Evolutionary conservation across 2,113 vertebrate species (phyloP), one percentile per base, ranked within the genome.

Genomic region (Corythaixoides concolor): DNA sequence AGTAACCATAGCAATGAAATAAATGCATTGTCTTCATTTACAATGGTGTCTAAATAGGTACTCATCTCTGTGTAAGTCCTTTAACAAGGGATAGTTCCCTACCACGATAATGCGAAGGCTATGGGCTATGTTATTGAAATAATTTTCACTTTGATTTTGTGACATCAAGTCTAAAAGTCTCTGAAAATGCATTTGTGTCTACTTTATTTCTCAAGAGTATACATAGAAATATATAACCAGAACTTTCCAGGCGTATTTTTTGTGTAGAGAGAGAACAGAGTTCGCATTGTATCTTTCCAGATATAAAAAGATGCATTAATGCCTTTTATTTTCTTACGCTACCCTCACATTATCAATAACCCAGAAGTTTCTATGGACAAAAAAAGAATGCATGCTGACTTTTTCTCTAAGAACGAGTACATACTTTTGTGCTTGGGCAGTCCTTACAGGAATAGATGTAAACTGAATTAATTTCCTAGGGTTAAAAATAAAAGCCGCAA

Each of bases 1-100:
- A 93, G 97, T 97, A 97, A 96, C 96, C 96, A 96, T 96, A 97
- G 96, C 96, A 92, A 97, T 97, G 95, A 95, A 95, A 95, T 94
- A 94, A 94, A 95, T 70, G 87, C 91, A 92, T 93, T 95, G 87
- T 95, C 97, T 95, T 97, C 91, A 63, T 94, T 95, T 87, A 95
- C 94, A 95, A 89, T 93, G 91, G 94, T 96, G 91, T 95, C 90
- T 92, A 97, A 96, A 95, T 94, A 95, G 90, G 90, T 95, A 49
- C 84, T 93, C 81, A 49, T 89, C 95, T 95, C 83, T 41, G 15
- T 88, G 11, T 33, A 88, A 79, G 87, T 85, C 89, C 81, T 92
- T 95, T 92, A 85, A 91, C 84, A 88, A 69, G 55, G 84, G 70
- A 68, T 81, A 72, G 56, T 79, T 95, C 91, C 93, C 95, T 74